Evolutionary conservation across 2,113 vertebrate species (phyloP).

Genomic region (Nansenia antarctica): DNA sequence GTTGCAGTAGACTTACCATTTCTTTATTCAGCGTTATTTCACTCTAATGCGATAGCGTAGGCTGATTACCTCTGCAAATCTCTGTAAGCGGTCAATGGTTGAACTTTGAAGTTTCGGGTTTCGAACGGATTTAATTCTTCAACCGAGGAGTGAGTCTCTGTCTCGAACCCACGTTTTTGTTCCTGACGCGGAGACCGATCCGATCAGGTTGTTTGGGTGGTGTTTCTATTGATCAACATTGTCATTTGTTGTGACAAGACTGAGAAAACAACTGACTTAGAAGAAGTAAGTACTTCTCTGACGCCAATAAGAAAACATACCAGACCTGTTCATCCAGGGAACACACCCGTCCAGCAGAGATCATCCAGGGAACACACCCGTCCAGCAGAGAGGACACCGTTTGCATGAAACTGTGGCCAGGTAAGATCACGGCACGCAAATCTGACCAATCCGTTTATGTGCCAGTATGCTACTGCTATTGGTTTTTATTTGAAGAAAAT

Average conservation of each 20-base stretch:
- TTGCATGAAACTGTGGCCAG: conserved; percentile 62
- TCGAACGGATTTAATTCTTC: not conserved
- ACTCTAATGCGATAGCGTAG: too few species aligned
- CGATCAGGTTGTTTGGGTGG: too few species aligned
- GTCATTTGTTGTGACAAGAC: not conserved
- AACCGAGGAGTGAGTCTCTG: too few species aligned
- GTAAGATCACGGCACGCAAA: conserved; percentile 36
- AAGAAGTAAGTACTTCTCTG: too few species aligned
- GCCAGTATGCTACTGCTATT: not conserved
- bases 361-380: not conserved
- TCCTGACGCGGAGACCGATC: too few species aligned
- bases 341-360: conserved; percentile 39
- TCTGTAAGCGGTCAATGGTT: not conserved
- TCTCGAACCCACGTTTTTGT: too few species aligned
- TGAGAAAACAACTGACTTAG: too few species aligned
- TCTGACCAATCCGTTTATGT: not conserved
- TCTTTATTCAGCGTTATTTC: not conserved
- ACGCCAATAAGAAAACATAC: too few species aligned
- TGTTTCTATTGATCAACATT: not conserved
- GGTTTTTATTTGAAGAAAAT: not conserved
- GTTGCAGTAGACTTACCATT: not conserved
- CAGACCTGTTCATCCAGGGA: not conserved
- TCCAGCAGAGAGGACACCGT: conserved; percentile 21
- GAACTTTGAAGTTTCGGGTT: not conserved
- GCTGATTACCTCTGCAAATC: too few species aligned